Evolutionary conservation across 2,113 vertebrate species (phyloP), one percentile per base, ranked within the genome.

Genomic region (Rafetus swinhoei): DNA sequence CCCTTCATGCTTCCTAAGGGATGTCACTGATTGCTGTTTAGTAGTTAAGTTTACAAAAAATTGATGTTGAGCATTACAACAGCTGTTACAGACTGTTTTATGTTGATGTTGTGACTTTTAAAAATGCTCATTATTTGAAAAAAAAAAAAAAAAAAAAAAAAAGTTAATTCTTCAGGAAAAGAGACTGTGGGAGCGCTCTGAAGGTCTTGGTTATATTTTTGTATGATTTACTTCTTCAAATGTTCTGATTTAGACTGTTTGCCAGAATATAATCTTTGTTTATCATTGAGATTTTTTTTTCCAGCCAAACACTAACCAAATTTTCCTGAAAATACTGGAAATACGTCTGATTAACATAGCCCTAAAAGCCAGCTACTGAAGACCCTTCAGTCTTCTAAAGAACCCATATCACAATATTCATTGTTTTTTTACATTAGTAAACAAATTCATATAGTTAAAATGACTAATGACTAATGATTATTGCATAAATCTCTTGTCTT

Each of bases 1-100:
- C 89, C 92, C 93, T 96, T 97, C 97, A 97, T 96, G 39, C 90
- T 91, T 98, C 97, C 97, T 97, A 79, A 90, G 98, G 97, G 97
- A 98, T 94, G 93, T 85, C 96, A 92, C 91, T 97, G 96, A 97
- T 97, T 90, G 97, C 96, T 97, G 96, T 95, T 98, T 97, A 97
- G 97, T 95, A 92, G 96, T 96, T 96, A 96, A 96, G 94, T 96
- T 86, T 90, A 97, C 94, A 95, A 93, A 96, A 98, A 97, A 98
- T 96, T 96, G 96, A 97, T 97, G 94, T 95, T 94, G 97, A 97
- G 96, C 94, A 94, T 95, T 95, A 85, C 94, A 94, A 95, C 98
- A 98, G 97, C 98, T 98, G 95, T 95, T 97, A 95, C 82, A 91
- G 88, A 90, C 91, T 87, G 85, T 88, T 96, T 97, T 94, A 97